Conservation (phyloP, 2,113 vertebrate species). For the Ondatra zibethicus region DNA sequence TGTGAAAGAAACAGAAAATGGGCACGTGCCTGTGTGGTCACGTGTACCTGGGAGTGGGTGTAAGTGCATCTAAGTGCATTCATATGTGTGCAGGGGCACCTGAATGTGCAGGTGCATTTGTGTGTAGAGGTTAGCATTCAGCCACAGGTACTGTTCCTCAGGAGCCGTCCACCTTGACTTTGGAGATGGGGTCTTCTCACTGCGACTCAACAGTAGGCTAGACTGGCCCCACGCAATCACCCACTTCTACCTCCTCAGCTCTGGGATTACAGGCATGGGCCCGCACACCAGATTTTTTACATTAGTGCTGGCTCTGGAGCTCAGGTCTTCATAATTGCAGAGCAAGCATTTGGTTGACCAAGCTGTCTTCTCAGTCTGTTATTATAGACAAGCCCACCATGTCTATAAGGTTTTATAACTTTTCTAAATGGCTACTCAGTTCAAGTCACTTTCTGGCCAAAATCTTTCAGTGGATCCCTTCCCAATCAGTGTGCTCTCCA, state of each 20-base stretch:
- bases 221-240: neutral
- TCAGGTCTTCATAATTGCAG: neutral
- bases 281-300: neutral
- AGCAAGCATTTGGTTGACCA: neutral
- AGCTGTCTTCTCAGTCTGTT: neutral
- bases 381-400: neutral
- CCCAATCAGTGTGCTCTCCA: neutral
- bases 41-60: neutral
- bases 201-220: neutral
- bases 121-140: neutral
- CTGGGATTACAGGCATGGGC: neutral
- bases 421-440: slow-evolving; percentile 4
- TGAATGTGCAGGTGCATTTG: neutral
- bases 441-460: slow-evolving; percentile 29
- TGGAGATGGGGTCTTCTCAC: neutral
- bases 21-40: neutral
- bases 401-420: neutral
- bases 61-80: neutral
- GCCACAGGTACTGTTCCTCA: neutral
- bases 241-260: neutral
- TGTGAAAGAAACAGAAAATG: neutral
- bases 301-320: neutral
- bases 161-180: neutral
- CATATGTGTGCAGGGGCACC: no score
- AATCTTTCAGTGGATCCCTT: slow-evolving; percentile 43